Conservation (phyloP, 2,888 invertebrate species). For the Octodonta nipae region DNA sequence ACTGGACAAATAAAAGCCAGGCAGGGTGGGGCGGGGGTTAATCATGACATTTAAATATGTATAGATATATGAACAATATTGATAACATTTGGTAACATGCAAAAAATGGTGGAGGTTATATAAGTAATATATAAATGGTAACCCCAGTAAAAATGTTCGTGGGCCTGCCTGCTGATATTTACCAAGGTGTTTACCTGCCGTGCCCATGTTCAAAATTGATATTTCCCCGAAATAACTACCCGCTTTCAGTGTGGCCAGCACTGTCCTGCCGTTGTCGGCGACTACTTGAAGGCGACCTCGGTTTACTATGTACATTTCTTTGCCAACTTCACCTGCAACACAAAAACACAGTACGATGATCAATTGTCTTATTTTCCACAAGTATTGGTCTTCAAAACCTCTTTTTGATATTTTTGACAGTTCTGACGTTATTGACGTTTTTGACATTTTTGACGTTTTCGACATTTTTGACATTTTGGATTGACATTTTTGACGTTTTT, state of each 20-base stretch:
- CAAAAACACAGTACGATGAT: no score
- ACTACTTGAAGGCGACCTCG: constrained; percentile 89
- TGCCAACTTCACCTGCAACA: constrained; percentile 85
- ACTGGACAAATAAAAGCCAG: constrained; percentile 25
- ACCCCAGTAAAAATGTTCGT: constrained; percentile 5
- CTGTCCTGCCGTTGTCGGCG: constrained; percentile 88
- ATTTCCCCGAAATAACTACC: constrained; percentile 99
- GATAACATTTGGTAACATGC: constrained; percentile 5
- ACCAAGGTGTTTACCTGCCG: constrained; percentile 95
- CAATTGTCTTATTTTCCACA: no score
- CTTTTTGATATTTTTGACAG: no score
- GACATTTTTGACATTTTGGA: no score
- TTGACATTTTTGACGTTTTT: no score
- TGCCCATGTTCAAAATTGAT: constrained; percentile 98
- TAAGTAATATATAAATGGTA: constrained; percentile 6
- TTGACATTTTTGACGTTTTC: no score
- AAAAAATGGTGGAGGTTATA: constrained; percentile 15
- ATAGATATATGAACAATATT: constrained; percentile 2
- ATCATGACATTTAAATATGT: constrained; percentile 6
- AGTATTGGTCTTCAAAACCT: no score
- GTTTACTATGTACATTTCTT: constrained; percentile 99
- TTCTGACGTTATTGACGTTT: no score
- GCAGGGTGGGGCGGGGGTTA: constrained; percentile 15
- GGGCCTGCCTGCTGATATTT: constrained; percentile 54
- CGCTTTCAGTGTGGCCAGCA: constrained; percentile 91